Evolutionary conservation across 2,888 invertebrate species (phyloP).

Genomic region (Pogonocherus hispidulus): DNA sequence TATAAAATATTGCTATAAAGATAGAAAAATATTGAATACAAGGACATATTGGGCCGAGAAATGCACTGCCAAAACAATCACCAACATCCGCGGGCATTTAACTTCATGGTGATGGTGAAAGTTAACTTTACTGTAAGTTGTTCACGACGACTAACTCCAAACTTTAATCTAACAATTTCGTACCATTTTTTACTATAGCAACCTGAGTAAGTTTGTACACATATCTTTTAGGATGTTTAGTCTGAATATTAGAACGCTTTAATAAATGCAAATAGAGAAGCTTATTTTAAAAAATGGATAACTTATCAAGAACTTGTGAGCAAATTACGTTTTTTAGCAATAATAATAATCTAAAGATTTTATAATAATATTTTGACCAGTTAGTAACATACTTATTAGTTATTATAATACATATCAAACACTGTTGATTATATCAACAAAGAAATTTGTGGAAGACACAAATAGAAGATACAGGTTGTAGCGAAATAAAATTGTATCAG

Average conservation of each 20-base stretch:
- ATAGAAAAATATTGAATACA: too few species aligned
- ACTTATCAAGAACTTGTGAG: slow-evolving; percentile 47
- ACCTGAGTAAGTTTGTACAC: slow-evolving; percentile 62
- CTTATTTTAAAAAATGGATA: slow-evolving; percentile 49
- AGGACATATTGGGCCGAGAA: too few species aligned
- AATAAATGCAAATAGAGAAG: slow-evolving; percentile 38
- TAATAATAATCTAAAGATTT: background rate
- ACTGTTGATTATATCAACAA: background rate
- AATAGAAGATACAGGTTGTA: background rate
- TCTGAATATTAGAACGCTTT: slow-evolving; percentile 53
- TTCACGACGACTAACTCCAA: slow-evolving; percentile 45
- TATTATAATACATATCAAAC: slow-evolving; percentile 8
- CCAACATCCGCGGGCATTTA: too few species aligned
- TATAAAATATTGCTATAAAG: too few species aligned
- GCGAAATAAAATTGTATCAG: too few species aligned
- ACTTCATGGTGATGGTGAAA: too few species aligned
- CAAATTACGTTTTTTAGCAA: slow-evolving; percentile 27
- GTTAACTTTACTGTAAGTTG: slow-evolving; percentile 36
- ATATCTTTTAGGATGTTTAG: slow-evolving; percentile 59
- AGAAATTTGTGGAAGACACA: slow-evolving; percentile 3
- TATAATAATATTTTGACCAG: slow-evolving; percentile 4
- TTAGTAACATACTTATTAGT: background rate
- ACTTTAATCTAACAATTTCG: slow-evolving; percentile 55
- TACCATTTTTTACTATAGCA: slow-evolving; percentile 66
- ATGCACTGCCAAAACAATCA: too few species aligned